Base-by-base conservation (phyloP, 2,113 vertebrate species). In the Oxygymnocypris stewartii region DNA sequence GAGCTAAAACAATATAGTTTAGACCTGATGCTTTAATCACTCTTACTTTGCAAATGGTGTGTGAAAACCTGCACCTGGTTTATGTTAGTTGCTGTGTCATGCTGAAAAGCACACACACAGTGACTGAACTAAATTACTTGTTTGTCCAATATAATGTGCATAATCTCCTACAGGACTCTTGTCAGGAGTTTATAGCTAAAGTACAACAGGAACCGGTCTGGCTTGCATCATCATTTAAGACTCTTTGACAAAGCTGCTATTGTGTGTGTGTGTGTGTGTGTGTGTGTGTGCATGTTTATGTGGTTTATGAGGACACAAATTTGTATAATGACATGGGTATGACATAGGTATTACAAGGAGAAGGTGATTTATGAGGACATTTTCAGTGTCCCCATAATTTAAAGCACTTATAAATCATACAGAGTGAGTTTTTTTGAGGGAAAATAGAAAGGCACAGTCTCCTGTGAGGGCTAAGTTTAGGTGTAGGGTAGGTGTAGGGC, bases 231-330 rank as follows among this genome's bases (percentile, higher is more conserved):
- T 94, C 93, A 91, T 93, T 92, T 92, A 91, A 93, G 90, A 90
- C 89, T 90, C 93, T 95, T 92, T 97, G 94, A 96, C 95, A 94
- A 97, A 96, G 96, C 91, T 90, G 92, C 94, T 94, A 95, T 96
- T 97, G 96, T 97, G 90, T 92, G 89, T 90, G 25, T 40, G 37
- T 40, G 84, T 90, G 85, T n/a, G n/a, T n/a, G n/a, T n/a, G n/a
- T n/a, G n/a, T n/a, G n/a, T n/a, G n/a, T n/a, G n/a, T n/a, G n/a
- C n/a, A n/a, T n/a, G n/a, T n/a, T n/a, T n/a, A n/a, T n/a, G n/a
- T n/a, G n/a, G n/a, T n/a, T n/a, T n/a, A n/a, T n/a, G n/a, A n/a
- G n/a, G n/a, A n/a, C n/a, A n/a, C n/a, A n/a, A n/a, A n/a, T n/a
- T n/a, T n/a, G n/a, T n/a, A n/a, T n/a, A n/a, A n/a, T n/a, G n/a